These are phyloP conservation scores for Oncorhynchus keta DNA, from an alignment of 2,113 vertebrate genomes.

Conservation along the genomic window DNA sequence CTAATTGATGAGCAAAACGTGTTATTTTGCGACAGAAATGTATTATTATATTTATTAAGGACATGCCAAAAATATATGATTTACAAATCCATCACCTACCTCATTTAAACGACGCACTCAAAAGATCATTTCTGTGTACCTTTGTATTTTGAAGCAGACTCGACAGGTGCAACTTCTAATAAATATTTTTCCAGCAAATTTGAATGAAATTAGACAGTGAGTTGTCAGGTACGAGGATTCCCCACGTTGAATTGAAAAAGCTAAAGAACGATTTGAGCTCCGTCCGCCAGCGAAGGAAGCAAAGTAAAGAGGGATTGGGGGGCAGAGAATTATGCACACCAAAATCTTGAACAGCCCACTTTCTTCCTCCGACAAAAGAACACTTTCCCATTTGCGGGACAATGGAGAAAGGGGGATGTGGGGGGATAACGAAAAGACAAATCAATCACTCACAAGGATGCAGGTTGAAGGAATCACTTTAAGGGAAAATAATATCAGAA, in stretches of 20 bases:
- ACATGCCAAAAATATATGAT: background rate
- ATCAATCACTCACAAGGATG: too few species aligned
- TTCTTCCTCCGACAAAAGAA: constrained; percentile 16
- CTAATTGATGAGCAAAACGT: background rate
- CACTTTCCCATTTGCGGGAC: constrained; percentile 29
- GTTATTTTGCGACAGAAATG: background rate
- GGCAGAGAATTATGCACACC: constrained; percentile 6
- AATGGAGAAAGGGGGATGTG: too few species aligned
- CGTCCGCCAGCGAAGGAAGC: constrained; percentile 12
- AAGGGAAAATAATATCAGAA: too few species aligned
- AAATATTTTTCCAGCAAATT: background rate
- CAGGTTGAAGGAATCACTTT: too few species aligned
- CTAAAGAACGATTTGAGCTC: constrained; percentile 2
- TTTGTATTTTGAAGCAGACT: background rate
- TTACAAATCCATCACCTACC: background rate
- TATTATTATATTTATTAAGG: background rate
- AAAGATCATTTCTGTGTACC: background rate
- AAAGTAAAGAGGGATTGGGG: constrained; percentile 10
- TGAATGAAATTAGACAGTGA: background rate
- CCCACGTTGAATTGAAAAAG: background rate
- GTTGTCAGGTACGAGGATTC: background rate
- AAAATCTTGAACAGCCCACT: constrained; percentile 35
- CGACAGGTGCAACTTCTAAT: constrained; percentile 11
- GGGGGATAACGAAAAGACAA: too few species aligned
- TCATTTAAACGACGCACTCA: background rate